A percentile compares a stretch with the other conserved stretches of the same genome.
Conservation (phyloP, 2,113 vertebrate genomes). For the Caranx melampygus region DNA sequence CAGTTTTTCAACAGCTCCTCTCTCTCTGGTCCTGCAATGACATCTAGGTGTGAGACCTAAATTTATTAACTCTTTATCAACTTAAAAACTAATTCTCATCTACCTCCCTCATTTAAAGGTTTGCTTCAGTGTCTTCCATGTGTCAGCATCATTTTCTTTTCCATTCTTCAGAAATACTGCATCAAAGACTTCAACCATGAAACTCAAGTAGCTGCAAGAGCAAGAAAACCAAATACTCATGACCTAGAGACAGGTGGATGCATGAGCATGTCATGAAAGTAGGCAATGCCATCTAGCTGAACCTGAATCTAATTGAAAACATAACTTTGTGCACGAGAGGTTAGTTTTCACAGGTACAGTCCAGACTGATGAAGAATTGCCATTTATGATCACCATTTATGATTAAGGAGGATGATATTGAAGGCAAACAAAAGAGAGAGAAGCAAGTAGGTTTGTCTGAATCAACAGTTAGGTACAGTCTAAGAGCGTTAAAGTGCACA, state of each 20-base stretch:
- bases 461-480: too few relatives aligned
- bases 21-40: background rate
- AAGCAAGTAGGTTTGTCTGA: background rate
- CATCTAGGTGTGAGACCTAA: slow-evolving; percentile 6
- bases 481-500: too few relatives aligned
- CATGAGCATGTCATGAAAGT: slow-evolving; percentile 13
- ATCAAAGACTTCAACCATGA: background rate
- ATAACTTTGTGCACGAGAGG: background rate
- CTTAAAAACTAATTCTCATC: slow-evolving; percentile 4
- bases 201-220: background rate
- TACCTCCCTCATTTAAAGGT: background rate
- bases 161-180: background rate
- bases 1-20: slow-evolving; percentile 8
- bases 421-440: background rate
- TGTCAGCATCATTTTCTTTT: background rate
- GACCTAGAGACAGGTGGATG: slow-evolving; percentile 3
- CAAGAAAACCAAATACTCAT: background rate
- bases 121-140: background rate
- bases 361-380: too few relatives aligned
- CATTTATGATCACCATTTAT: background rate
- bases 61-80: slow-evolving; percentile 3
- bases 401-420: background rate
- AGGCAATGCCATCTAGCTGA: background rate
- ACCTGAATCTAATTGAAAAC: slow-evolving; percentile 1
- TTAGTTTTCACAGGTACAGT: background rate